phyloP scores from a whole-genome alignment of 2,113 vertebrate genomes.

The Semnopithecus entellus region DNA sequence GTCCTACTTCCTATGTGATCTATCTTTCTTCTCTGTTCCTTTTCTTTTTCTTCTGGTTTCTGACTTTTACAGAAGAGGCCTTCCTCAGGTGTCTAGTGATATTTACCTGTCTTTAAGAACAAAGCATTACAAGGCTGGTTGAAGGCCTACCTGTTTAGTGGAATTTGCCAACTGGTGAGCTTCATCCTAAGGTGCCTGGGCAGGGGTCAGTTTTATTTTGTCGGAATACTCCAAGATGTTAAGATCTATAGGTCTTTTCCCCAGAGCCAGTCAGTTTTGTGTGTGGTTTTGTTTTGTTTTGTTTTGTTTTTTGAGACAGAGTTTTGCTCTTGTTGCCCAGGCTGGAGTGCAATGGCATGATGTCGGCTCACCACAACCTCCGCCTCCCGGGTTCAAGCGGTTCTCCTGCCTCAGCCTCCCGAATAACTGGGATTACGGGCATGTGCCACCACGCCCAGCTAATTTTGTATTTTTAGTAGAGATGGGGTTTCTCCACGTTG shows the following conservation, averaged over 20 bases:
- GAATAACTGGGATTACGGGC: too few relatives aligned
- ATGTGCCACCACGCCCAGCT: too few relatives aligned
- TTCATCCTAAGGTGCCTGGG: neutral
- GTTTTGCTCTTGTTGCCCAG: too few relatives aligned
- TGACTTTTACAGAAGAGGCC: neutral
- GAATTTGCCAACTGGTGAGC: neutral
- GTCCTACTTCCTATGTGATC: neutral
- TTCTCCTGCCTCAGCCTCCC: too few relatives aligned
- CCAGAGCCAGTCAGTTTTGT: neutral
- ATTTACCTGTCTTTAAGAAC: neutral
- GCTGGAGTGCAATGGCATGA: too few relatives aligned
- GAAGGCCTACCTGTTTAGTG: neutral
- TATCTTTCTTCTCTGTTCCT: neutral
- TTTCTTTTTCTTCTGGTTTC: conserved; percentile 22
- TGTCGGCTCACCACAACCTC: too few relatives aligned
- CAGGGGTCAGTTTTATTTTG: neutral
- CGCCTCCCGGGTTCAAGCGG: too few relatives aligned
- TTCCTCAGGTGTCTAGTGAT: neutral
- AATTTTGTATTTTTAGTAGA: too few relatives aligned
- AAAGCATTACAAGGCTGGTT: neutral
- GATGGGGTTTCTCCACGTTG: too few relatives aligned
- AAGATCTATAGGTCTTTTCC: neutral
- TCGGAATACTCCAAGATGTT: neutral
- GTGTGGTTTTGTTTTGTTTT: too few relatives aligned
- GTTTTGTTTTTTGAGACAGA: too few relatives aligned